Conservation (phyloP, 1,140 invertebrate genomes). For the Pseudomyrmex gracilis region DNA sequence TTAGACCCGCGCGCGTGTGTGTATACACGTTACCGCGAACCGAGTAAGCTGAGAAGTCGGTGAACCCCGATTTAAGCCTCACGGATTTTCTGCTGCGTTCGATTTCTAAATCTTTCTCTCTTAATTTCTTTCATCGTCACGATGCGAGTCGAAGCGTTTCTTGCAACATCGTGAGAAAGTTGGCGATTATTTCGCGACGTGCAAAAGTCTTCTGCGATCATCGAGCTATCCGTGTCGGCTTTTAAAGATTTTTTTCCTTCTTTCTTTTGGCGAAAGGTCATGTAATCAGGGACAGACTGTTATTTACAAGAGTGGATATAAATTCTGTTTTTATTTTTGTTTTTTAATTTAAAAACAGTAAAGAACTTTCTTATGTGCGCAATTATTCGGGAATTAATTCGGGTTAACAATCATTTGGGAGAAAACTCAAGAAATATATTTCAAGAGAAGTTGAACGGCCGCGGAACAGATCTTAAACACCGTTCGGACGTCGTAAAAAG, state of each 20-base stretch:
- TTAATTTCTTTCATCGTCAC: conserved; percentile 23
- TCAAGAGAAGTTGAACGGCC: neutral
- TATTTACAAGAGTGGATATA: too few relatives aligned
- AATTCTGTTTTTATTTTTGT: neutral
- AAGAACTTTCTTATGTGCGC: neutral
- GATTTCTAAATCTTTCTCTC: conserved; percentile 32
- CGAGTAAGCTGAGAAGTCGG: neutral
- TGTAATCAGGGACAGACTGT: too few relatives aligned
- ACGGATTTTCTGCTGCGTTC: conserved; percentile 10
- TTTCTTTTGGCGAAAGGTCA: too few relatives aligned
- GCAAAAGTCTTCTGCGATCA: neutral
- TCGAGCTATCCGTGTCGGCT: neutral
- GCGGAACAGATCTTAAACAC: conserved; percentile 4
- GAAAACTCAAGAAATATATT: neutral
- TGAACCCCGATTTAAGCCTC: neutral
- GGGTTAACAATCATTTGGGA: conserved; percentile 23
- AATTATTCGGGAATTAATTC: neutral
- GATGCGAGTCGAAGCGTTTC: neutral
- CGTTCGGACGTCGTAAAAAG: neutral
- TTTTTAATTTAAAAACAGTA: neutral
- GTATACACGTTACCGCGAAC: neutral
- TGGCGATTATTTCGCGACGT: conserved; percentile 12
- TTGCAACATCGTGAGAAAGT: conserved; percentile 14
- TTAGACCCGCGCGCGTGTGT: conserved; percentile 10
- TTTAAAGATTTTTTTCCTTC: neutral